A percentile compares a stretch with the other conserved stretches of the same genome.
Evolutionary conservation across 2,797 vertebrate species (phyloP).

Genomic region (Oophaga sylvatica): DNA sequence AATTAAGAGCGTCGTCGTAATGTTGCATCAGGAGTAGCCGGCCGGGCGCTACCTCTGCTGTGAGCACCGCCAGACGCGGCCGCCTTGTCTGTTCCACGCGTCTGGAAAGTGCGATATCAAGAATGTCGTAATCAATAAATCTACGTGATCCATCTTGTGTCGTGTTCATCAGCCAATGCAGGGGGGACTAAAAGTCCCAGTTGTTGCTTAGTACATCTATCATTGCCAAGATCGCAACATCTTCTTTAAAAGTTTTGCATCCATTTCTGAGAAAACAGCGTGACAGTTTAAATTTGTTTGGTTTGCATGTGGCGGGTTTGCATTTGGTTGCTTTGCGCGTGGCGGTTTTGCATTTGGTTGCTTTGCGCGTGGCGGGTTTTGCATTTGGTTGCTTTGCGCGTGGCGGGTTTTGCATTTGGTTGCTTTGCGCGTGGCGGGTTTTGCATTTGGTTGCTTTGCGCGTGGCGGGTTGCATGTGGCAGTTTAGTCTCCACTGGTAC

Average conservation of each 20-base stretch:
- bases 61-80: neutral
- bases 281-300: neutral
- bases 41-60: neutral
- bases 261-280: neutral
- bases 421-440: too few relatives aligned
- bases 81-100: neutral
- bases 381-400: too few relatives aligned
- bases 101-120: neutral
- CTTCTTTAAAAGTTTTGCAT: neutral
- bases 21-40: conserved; percentile 12
- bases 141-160: neutral
- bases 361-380: too few relatives aligned
- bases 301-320: too few relatives aligned
- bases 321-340: too few relatives aligned
- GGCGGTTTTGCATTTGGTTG: too few relatives aligned
- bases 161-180: neutral
- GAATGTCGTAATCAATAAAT: neutral
- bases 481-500: neutral
- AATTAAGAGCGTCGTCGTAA: conserved; percentile 42
- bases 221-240: neutral
- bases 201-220: neutral
- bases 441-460: too few relatives aligned
- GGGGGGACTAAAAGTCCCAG: neutral
- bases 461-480: neutral
- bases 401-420: too few relatives aligned